Evolutionary conservation across 2,888 invertebrate genomes (phyloP).

Genomic region (Gisinianus flammeolus): DNA sequence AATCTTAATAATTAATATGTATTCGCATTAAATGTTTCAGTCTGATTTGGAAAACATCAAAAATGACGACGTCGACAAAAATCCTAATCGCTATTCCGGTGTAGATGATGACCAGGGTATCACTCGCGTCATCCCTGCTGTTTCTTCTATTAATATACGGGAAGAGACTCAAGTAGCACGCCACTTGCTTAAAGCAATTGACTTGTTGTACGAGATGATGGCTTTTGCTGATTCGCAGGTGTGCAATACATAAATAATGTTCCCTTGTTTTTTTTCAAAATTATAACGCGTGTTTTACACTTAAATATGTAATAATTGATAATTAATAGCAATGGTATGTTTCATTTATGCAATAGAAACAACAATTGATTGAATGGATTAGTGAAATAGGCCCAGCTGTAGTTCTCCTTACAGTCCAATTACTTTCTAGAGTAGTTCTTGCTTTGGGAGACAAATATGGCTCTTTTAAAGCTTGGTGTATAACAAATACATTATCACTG

Average conservation of each 20-base stretch:
- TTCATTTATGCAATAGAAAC: background rate
- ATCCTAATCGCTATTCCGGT: slow-evolving; percentile 16
- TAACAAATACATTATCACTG: background rate
- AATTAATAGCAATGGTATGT: too few species aligned
- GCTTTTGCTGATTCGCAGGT: background rate
- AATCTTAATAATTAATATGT: background rate
- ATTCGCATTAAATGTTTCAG: slow-evolving; percentile 2
- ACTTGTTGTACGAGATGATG: slow-evolving; percentile 20
- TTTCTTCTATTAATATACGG: slow-evolving; percentile 12
- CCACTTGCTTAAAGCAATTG: slow-evolving; percentile 19
- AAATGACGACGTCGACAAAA: slow-evolving; percentile 18
- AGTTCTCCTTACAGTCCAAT: background rate
- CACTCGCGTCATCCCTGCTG: slow-evolving; percentile 22
- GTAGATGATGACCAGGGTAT: slow-evolving; percentile 20
- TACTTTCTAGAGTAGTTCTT: background rate
- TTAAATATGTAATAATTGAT: background rate
- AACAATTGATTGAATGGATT: background rate
- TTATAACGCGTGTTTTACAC: background rate
- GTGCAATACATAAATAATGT: too few species aligned
- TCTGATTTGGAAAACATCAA: slow-evolving; percentile 15
- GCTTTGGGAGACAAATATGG: slow-evolving; percentile 17
- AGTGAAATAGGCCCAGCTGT: background rate
- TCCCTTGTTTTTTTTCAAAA: too few species aligned
- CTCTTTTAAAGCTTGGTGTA: slow-evolving; percentile 2
- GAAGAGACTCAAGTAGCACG: slow-evolving; percentile 20